phyloP scores from a whole-genome alignment of 2,113 vertebrate species.

The Calyptomena viridis region DNA sequence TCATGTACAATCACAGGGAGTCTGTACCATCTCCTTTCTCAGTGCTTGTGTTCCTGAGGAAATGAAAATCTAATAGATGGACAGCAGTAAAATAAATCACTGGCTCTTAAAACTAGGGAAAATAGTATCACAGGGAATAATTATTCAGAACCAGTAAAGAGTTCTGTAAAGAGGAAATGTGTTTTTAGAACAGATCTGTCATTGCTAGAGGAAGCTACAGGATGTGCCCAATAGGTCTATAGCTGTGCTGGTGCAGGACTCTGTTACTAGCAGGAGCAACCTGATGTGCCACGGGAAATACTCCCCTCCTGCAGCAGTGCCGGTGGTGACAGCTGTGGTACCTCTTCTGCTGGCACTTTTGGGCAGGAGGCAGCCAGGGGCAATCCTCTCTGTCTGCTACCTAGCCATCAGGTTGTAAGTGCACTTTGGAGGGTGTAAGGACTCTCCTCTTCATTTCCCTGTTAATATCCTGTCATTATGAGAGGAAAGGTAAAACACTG shows the following conservation, averaged over 20 bases:
- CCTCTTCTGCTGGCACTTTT: not conserved
- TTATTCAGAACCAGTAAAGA: slow-evolving; percentile 33
- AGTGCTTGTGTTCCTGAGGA: not conserved
- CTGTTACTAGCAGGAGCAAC: not conserved
- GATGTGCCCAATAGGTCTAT: not conserved
- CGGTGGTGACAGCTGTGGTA: not conserved
- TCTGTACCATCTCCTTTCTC: not conserved
- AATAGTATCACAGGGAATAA: slow-evolving; percentile 35
- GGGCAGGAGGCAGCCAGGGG: not conserved
- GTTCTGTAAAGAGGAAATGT: slow-evolving; percentile 1
- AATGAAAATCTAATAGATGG: slow-evolving; percentile 15
- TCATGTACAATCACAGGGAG: not conserved
- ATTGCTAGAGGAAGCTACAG: not conserved
- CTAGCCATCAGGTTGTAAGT: not conserved
- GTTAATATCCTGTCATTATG: not conserved
- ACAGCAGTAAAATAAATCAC: slow-evolving; percentile 34
- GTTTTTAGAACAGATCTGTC: not conserved
- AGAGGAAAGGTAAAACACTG: not conserved
- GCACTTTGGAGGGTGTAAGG: not conserved
- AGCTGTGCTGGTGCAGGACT: not conserved
- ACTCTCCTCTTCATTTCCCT: not conserved
- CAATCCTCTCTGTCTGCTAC: not conserved
- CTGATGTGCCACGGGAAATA: rapidly evolving
- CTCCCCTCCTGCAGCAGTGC: not conserved
- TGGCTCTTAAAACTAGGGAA: slow-evolving; percentile 19